phyloP scores from a whole-genome alignment of 1,140 invertebrate genomes.

The Saccostrea glomerata region DNA sequence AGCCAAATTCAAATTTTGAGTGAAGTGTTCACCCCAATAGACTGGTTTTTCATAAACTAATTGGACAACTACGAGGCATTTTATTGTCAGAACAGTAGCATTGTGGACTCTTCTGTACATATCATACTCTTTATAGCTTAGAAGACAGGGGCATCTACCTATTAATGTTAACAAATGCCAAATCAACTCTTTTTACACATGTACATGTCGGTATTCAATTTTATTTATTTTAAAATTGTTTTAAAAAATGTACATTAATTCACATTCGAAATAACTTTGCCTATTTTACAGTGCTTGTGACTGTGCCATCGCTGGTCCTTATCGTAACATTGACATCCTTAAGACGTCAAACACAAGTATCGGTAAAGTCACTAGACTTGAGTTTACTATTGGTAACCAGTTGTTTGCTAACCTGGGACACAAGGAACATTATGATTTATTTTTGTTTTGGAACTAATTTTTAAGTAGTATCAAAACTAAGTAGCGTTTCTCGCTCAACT shows the following conservation, averaged over 20 bases:
- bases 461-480: background rate
- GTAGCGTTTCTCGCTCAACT: too few relatives aligned
- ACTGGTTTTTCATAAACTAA: background rate
- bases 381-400: background rate
- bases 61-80: background rate
- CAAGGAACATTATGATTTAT: background rate
- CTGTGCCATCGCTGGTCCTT: background rate
- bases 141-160: background rate
- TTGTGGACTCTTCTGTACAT: background rate
- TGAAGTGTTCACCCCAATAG: background rate
- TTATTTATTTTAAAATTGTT: too few relatives aligned
- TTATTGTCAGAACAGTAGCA: background rate
- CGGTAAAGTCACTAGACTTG: background rate
- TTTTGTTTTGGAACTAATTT: background rate
- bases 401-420: background rate
- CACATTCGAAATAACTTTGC: background rate
- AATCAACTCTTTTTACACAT: background rate
- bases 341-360: background rate
- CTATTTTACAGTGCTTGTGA: conserved; percentile 5
- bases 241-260: too few relatives aligned
- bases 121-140: background rate
- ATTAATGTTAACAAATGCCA: background rate
- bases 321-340: background rate
- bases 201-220: background rate
- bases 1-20: background rate